A percentile compares a stretch with the other conserved stretches of the same genome.
These are phyloP conservation scores for Erpobdella octoculata DNA, from an alignment of 2,888 invertebrate species.

Conservation along the genomic window DNA sequence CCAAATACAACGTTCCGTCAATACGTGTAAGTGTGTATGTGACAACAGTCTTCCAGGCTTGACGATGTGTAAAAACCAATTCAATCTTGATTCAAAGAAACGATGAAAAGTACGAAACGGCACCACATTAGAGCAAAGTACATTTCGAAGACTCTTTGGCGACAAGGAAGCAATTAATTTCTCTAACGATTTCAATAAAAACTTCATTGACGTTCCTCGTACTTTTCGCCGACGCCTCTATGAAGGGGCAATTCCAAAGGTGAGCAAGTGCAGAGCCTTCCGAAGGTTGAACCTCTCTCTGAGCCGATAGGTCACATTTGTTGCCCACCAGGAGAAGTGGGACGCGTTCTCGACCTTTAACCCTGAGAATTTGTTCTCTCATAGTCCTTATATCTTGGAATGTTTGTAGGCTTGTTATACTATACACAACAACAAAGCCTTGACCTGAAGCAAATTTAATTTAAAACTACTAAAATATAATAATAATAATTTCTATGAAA, in stretches of 20 bases:
- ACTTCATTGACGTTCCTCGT: constrained; percentile 95
- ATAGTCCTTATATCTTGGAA: constrained; percentile 97
- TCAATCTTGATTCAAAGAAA: no score
- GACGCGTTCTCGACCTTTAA: constrained; percentile 55
- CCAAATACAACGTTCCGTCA: no score
- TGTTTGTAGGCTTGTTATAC: constrained; percentile 96
- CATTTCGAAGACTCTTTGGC: constrained; percentile 24
- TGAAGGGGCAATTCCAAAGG: constrained; percentile 92
- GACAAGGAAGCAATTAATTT: constrained; percentile 69
- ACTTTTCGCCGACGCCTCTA: constrained; percentile 94
- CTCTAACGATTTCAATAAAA: constrained; percentile 98
- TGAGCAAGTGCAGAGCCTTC: constrained; percentile 77
- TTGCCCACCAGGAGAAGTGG: constrained; percentile 97
- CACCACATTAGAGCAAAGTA: constrained; percentile 17
- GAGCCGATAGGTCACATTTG: constrained; percentile 94
- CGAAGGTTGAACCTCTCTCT: constrained; percentile 71
- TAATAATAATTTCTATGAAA: no score
- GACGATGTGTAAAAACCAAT: no score
- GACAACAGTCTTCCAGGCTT: no score
- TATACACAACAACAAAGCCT: constrained; percentile 67
- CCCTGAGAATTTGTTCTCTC: constrained; percentile 88
- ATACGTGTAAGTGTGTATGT: no score
- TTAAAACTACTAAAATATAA: not conserved
- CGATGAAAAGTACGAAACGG: no score
- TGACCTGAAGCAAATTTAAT: constrained; percentile 55